These are phyloP conservation scores for Ditula angustiorana DNA, from an alignment of 2,888 invertebrate genomes.

Conservation along the genomic window DNA sequence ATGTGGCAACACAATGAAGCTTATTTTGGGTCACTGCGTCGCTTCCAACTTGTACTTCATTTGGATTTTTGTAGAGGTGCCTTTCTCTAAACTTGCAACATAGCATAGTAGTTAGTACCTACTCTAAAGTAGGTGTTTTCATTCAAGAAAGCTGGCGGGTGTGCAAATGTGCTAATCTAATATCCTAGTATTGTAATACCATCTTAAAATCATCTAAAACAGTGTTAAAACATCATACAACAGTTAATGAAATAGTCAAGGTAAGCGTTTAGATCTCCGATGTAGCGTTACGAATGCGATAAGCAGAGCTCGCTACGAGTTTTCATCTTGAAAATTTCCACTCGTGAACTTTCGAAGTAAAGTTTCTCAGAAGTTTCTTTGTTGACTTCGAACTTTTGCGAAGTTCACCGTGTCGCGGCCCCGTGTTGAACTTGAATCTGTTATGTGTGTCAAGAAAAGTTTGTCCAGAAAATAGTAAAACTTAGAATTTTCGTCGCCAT, in stretches of 20 bases:
- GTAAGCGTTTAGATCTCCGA: slow-evolving; percentile 69
- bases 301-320: slow-evolving; percentile 77
- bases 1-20: slow-evolving; percentile 80
- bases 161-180: slow-evolving; percentile 75
- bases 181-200: slow-evolving; percentile 63
- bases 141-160: slow-evolving; percentile 85
- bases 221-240: slow-evolving; percentile 62
- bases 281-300: slow-evolving; percentile 62
- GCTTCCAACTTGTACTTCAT: slow-evolving; percentile 82
- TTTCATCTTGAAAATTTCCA: slow-evolving; percentile 86
- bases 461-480: slow-evolving; percentile 83
- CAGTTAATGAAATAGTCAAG: slow-evolving; percentile 82
- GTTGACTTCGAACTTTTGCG: slow-evolving; percentile 70
- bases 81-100: slow-evolving; percentile 85
- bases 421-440: slow-evolving; percentile 60
- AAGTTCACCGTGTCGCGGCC: slow-evolving; percentile 61
- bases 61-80: slow-evolving; percentile 82
- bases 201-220: slow-evolving; percentile 57
- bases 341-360: slow-evolving; percentile 81
- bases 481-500: slow-evolving; percentile 86
- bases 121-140: slow-evolving; percentile 71
- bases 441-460: slow-evolving; percentile 69
- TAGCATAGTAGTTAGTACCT: slow-evolving; percentile 63
- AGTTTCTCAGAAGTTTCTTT: slow-evolving; percentile 78
- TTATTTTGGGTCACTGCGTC: slow-evolving; percentile 86